Conservation (phyloP, 2,888 invertebrate species). For the Acleris literana region DNA sequence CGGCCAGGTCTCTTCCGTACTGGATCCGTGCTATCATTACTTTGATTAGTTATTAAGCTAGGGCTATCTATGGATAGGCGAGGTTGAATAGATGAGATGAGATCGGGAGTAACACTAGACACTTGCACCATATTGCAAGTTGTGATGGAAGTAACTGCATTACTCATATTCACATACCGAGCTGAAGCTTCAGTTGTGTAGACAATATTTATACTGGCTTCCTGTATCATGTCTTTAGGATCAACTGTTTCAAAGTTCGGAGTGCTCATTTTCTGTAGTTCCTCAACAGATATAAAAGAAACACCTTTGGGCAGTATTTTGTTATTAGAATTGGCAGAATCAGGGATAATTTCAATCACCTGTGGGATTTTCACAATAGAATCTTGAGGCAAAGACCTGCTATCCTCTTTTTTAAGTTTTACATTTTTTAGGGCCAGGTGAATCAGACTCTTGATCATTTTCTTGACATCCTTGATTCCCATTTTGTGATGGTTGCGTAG, state of each 20-base stretch:
- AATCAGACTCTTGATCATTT: slow-evolving; percentile 82
- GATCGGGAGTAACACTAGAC: slow-evolving; percentile 70
- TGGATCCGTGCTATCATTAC: slow-evolving; percentile 41
- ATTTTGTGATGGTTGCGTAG: slow-evolving; percentile 88
- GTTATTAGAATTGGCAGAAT: slow-evolving; percentile 57
- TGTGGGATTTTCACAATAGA: slow-evolving; percentile 71
- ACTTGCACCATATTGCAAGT: slow-evolving; percentile 65
- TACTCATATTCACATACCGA: slow-evolving; percentile 67
- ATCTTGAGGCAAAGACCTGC: slow-evolving; percentile 47
- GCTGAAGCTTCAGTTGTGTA: slow-evolving; percentile 71
- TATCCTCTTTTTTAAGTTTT: slow-evolving; percentile 70
- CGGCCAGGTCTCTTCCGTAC: slow-evolving; percentile 42
- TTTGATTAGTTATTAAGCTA: slow-evolving; percentile 47
- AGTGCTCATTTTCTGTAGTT: slow-evolving; percentile 75
- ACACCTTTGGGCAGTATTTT: slow-evolving; percentile 70
- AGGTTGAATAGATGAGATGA: slow-evolving; percentile 72
- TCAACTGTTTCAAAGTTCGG: slow-evolving; percentile 78
- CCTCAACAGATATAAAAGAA: slow-evolving; percentile 74
- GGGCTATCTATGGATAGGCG: slow-evolving; percentile 45
- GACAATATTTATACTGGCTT: slow-evolving; percentile 78
- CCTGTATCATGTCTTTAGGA: slow-evolving; percentile 77
- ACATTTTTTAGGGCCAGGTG: slow-evolving; percentile 75
- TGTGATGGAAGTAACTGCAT: slow-evolving; percentile 51
- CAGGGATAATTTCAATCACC: slow-evolving; percentile 76
- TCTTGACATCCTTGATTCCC: slow-evolving; percentile 83